Evolutionary conservation across 64 coral and sea anemone species (phyloP), one percentile per base, ranked within the genome.

Genomic region (Montipora capricornis): DNA sequence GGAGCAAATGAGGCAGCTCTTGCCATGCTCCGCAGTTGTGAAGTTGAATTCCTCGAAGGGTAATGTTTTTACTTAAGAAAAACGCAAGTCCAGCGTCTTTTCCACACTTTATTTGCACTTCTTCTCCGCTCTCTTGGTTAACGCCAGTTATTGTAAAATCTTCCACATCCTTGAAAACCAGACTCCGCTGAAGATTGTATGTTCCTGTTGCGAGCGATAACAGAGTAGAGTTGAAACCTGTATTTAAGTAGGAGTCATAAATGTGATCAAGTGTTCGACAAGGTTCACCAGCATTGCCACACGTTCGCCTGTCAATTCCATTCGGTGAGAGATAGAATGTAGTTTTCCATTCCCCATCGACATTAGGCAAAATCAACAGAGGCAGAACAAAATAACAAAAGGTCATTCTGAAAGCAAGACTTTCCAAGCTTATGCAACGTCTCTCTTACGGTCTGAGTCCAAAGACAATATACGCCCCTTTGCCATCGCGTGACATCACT

Each of bases 211-310:
- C 47, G 14, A 76, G 82, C 17, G 76, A 53, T 29, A 89, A 66
- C 78, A 37, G 9, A 45, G 58, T 93, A 17, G 68, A 64, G 68
- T 71, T 78, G 9, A 93, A 75, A 19, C 86, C 75, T 51, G 49
- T 52, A 16, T 51, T 3, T 10, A 67, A 45, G 45, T 53, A 12
- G 24, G 60, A 11, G n/a, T 62, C 47, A 62, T 87, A 93, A 24
- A 79, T 83, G 76, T 79, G 49, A 87, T 87, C 20, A 29, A 93
- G 55, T 14, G 91, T 53, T 49, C 17, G 59, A 46, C 91, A 93
- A 1, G 91, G 91, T 24, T 78, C 80, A 51, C 47, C 87, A 64
- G 11, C 19, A 8, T 55, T 2, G 19, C 91, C 91, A 55, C 91
- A 93, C 19, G 59, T 75, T 45, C 12, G 4, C 14, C 26, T 44